Evolutionary conservation across 2,888 invertebrate genomes (phyloP).

Genomic region (Amblyjoppa proteus): DNA sequence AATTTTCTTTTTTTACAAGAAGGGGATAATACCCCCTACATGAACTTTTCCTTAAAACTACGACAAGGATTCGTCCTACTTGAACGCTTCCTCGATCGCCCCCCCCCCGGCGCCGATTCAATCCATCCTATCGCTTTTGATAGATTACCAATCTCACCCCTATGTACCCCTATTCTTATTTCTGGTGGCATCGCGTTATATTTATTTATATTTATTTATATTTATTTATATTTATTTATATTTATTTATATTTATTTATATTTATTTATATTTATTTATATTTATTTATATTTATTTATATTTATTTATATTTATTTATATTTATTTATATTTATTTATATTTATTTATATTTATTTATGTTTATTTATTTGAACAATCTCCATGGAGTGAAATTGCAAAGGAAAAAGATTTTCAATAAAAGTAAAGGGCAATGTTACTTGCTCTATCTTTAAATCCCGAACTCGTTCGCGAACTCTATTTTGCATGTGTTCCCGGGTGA

Average conservation of each 20-base stretch:
- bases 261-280: too few relatives aligned
- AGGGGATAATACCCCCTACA: too few relatives aligned
- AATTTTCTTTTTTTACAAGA: too few relatives aligned
- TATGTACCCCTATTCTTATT: too few relatives aligned
- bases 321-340: background rate
- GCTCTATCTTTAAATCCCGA: slow-evolving; percentile 25
- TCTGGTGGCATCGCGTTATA: too few relatives aligned
- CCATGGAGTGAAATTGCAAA: background rate
- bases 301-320: background rate
- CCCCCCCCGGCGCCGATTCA: too few relatives aligned
- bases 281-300: background rate
- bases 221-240: too few relatives aligned
- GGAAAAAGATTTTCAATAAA: background rate
- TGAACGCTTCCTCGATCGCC: too few relatives aligned
- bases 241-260: background rate
- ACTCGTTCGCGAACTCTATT: slow-evolving; percentile 29
- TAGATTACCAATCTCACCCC: too few relatives aligned
- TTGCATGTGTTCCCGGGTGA: slow-evolving; percentile 62
- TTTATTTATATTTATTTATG: background rate
- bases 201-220: background rate
- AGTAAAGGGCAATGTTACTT: slow-evolving; percentile 45
- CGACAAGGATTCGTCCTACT: too few relatives aligned
- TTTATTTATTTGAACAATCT: background rate
- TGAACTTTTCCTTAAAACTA: too few relatives aligned
- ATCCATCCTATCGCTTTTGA: too few relatives aligned